A percentile compares a stretch with the other conserved stretches of the same genome.
These are phyloP conservation scores for Odontamblyopus rebecca DNA, from an alignment of 2,797 vertebrate species.

Conservation along the genomic window DNA sequence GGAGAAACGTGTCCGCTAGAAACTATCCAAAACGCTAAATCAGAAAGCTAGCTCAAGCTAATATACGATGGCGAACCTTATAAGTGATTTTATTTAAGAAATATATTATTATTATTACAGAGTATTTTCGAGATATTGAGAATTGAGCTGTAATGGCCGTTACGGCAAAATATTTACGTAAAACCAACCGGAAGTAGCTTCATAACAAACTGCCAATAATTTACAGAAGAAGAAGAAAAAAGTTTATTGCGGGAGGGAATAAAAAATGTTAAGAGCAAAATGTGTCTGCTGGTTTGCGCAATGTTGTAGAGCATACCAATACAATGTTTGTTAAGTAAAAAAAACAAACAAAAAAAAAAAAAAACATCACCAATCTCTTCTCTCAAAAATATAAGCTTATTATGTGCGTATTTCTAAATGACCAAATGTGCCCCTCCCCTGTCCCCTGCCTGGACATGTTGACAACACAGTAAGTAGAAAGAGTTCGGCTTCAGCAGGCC, in stretches of 20 bases:
- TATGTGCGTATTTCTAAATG: neutral
- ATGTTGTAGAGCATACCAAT: neutral
- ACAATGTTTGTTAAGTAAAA: neutral
- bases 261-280: neutral
- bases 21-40: neutral
- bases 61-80: neutral
- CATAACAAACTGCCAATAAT: neutral
- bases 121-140: too few species aligned
- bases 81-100: too few species aligned
- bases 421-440: conserved; percentile 1
- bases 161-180: too few species aligned
- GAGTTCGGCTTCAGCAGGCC: conserved; percentile 51
- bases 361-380: neutral
- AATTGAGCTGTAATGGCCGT: too few species aligned
- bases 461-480: conserved; percentile 31
- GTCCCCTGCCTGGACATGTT: conserved; percentile 18
- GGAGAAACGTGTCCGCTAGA: neutral
- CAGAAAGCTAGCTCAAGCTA: neutral
- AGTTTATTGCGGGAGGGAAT: too few species aligned
- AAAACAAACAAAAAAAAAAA: too few species aligned
- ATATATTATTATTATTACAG: too few species aligned
- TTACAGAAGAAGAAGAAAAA: neutral
- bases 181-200: neutral
- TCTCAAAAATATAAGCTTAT: neutral
- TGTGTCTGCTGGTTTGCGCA: neutral